These are phyloP conservation scores for Baccha elongata DNA, from an alignment of 2,888 invertebrate species.

Conservation along the genomic window DNA sequence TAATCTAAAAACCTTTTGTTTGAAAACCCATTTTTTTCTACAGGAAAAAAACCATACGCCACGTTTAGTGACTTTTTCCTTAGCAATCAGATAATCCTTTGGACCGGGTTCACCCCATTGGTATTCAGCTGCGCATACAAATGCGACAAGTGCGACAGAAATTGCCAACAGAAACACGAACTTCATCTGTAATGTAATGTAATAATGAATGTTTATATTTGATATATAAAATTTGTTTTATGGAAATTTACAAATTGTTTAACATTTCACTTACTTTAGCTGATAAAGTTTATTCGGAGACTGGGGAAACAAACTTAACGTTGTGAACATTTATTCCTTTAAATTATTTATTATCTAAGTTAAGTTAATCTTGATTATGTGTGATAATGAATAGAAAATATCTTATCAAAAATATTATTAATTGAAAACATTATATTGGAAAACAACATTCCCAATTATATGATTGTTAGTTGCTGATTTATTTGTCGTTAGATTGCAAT, in stretches of 20 bases:
- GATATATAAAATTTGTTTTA: not conserved
- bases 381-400: not conserved
- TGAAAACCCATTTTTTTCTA: slow-evolving; percentile 71
- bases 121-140: slow-evolving; percentile 77
- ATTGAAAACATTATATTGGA: not conserved
- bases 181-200: slow-evolving; percentile 59
- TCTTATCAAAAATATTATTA: not conserved
- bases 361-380: not conserved
- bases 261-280: not conserved
- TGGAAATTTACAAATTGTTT: not conserved
- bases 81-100: slow-evolving; percentile 76
- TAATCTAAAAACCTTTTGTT: not conserved
- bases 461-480: not conserved
- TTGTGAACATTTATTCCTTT: slow-evolving; percentile 5
- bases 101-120: slow-evolving; percentile 77
- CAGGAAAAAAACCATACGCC: too few relatives aligned
- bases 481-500: too few relatives aligned
- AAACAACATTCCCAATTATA: not conserved
- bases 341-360: not conserved
- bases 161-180: slow-evolving; percentile 38
- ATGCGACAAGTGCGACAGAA: slow-evolving; percentile 50
- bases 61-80: slow-evolving; percentile 76
- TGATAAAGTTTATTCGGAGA: not conserved
- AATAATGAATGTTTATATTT: not conserved
- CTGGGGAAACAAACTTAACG: not conserved